Evolutionary conservation across 35 echinoderm and acorn worm species (phyloP), one percentile per base, ranked within the genome.

Genomic region (Apostichopus californicus): DNA sequence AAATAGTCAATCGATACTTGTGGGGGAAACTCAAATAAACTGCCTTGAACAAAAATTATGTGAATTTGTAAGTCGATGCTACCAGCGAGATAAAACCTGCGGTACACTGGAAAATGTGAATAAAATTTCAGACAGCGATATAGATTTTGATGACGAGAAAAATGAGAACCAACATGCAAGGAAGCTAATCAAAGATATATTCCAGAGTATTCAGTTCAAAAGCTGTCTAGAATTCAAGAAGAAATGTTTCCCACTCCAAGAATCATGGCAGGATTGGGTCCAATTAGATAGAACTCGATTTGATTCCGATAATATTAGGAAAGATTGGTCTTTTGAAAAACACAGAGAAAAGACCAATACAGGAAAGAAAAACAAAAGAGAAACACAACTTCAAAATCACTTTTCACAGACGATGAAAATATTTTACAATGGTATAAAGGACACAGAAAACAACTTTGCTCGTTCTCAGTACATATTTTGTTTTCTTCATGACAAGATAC

Each of bases 311-410:
- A 6, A 20, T 9, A 59, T 60, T 53, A 88, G 68, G 5, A 34
- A 88, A 53, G 79, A 82, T 26, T 28, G 59, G 28, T 88, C 86
- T 34, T 88, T 88, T 46, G 86, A 88, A 25, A 17, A 68, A 17
- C 58, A 61, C 65, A 66, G 17, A 14, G 65, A 88, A 17, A 68
- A 12, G 6, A 23, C 12, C 8, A 46, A 7, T 2, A 15, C 1
- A 10, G 65, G 59, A 66, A 64, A 88, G 12, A 24, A 34, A 23
- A 12, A 61, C 2, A 63, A 65, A 88, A 12, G 86, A 68, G 18
- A 66, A 68, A 14, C 8, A 6, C 86, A 88, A 72, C 86, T 88
- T 64, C 55, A 26, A 22, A 15, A 60, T 20, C n/a, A 60, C 4
- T 63, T 88, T 56, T 88, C 86, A 72, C 9, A 88, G 12, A 57